Percentiles rank a stretch among this genome's conserved stretches.
Conservation (phyloP, 1,140 invertebrate species). For the Drosophila ironensis region DNA sequence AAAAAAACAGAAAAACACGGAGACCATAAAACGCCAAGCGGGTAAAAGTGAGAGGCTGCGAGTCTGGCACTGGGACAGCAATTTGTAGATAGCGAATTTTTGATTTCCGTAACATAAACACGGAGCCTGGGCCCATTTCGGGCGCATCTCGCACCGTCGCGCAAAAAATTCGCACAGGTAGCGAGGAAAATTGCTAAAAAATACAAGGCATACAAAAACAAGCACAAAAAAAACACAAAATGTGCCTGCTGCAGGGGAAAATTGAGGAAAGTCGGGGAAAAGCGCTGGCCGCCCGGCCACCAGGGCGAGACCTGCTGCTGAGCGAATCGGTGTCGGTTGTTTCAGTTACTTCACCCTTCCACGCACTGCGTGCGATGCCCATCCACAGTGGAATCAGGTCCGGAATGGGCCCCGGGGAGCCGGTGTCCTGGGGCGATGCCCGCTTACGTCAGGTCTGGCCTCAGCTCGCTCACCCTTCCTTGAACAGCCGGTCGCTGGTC, state of each 20-base stretch:
- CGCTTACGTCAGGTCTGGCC: conserved; percentile 55
- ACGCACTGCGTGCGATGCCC: conserved; percentile 46
- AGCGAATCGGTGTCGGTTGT: conserved; percentile 39
- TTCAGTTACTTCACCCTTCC: conserved; percentile 67
- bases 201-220: conserved; percentile 8
- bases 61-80: conserved; percentile 42
- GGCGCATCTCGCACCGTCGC: conserved; percentile 50
- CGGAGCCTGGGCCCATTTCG: conserved; percentile 42
- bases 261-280: conserved; percentile 21
- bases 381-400: conserved; percentile 56
- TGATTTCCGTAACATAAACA: conserved; percentile 81
- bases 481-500: not conserved
- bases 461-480: conserved; percentile 10
- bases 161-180: conserved; percentile 81
- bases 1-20: conserved; percentile 25
- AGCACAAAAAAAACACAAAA: conserved; percentile 11
- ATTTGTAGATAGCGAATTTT: conserved; percentile 78
- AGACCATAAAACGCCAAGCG: conserved; percentile 73
- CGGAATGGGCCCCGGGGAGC: conserved; percentile 54
- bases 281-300: conserved; percentile 33
- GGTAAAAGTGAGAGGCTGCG: conserved; percentile 49
- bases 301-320: conserved; percentile 55
- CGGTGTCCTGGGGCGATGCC: conserved; percentile 58
- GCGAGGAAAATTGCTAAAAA: conserved; percentile 76
- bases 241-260: not conserved